phyloP scores from a whole-genome alignment of 2,797 vertebrate species.

The Tangara arthus region DNA sequence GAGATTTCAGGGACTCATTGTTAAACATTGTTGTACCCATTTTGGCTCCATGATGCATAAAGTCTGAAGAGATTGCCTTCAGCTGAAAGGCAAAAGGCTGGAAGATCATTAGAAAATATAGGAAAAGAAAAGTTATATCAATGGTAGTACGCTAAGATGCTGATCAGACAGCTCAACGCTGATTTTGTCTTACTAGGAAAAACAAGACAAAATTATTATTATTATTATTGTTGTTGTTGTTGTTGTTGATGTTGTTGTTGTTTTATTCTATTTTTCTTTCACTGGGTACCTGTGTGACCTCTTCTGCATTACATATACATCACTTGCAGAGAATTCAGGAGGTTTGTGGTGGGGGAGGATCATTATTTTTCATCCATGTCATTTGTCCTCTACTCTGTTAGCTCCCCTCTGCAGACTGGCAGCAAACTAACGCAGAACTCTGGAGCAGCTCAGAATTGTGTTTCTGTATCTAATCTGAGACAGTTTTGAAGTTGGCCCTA shows the following conservation, averaged over 20 bases:
- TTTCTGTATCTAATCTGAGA: background rate
- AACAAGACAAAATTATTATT: fast-evolving
- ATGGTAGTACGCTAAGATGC: fast-evolving
- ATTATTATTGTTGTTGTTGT: background rate
- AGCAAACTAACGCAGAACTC: background rate
- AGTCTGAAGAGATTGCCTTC: background rate
- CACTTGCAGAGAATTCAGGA: background rate
- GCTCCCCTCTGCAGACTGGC: background rate
- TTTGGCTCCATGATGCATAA: background rate
- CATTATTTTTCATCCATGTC: background rate
- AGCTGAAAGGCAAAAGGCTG: background rate
- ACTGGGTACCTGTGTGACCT: background rate
- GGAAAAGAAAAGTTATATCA: background rate
- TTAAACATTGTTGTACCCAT: background rate
- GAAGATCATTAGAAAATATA: background rate
- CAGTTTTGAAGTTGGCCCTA: background rate
- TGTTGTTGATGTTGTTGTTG: background rate
- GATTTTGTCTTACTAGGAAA: background rate
- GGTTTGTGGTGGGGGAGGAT: background rate
- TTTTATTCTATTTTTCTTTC: background rate
- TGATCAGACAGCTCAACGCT: background rate
- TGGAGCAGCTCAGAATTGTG: background rate
- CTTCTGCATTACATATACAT: background rate
- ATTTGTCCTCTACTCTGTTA: background rate
- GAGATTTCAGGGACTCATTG: background rate